Evolutionary conservation across 2,113 vertebrate species (phyloP).

Genomic region (Scalopus aquaticus): DNA sequence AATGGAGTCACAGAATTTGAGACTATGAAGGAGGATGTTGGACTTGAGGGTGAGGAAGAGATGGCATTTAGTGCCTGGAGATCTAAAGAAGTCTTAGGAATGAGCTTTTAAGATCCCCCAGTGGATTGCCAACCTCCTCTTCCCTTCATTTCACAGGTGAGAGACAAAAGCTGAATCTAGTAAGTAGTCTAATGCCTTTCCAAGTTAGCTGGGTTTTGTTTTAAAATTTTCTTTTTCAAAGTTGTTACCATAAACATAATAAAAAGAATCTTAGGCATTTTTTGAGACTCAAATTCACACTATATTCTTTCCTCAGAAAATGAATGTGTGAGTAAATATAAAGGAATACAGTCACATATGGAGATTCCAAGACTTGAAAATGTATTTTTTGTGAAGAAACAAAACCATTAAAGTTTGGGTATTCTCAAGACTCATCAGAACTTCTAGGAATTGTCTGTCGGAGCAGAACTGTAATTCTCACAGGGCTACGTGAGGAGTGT

Average conservation of each 20-base stretch:
- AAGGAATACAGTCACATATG: background rate
- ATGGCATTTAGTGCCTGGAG: background rate
- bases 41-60: background rate
- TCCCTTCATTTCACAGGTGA: background rate
- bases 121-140: background rate
- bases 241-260: background rate
- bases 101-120: background rate
- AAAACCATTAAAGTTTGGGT: background rate
- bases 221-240: background rate
- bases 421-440: background rate
- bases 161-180: background rate
- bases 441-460: background rate
- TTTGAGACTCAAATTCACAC: background rate
- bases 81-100: background rate
- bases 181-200: background rate
- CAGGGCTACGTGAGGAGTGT: rapidly evolving
- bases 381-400: background rate
- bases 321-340: background rate
- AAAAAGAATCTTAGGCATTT: background rate
- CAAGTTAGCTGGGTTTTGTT: background rate
- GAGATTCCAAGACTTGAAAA: constrained; percentile 42
- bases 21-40: background rate
- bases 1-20: constrained; percentile 11
- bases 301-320: constrained; percentile 10
- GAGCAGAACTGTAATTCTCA: background rate